Evolutionary conservation across 92 coral and sea anemone species (phyloP), one percentile per base, ranked within the genome.

Genomic region (Umimayanthus chanpuru): DNA sequence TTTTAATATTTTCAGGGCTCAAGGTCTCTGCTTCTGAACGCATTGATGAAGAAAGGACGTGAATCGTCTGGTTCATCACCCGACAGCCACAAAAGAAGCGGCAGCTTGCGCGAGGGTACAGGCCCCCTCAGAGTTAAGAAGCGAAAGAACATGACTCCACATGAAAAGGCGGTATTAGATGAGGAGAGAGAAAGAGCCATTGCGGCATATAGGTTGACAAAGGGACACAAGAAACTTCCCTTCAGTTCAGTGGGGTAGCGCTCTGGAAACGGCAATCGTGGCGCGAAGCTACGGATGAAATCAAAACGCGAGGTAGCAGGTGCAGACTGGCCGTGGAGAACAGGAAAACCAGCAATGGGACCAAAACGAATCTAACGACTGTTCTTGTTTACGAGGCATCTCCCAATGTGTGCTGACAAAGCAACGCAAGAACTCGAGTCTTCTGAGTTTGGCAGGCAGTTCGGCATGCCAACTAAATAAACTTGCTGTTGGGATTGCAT

Each of bases 141-240:
- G 88, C 91, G 98, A 58, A 97, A 95, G 88, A 92, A 95, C 68
- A 97, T 97, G 99, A 85, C 96, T 29, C 87, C 91, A 25, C 70
- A 81, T 44, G 98, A 97, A 67, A 94, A 89, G 14, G 92, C 84
- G 23, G 66, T 44, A 39, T 82, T 94, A 53, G 98, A 95, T 85
- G 89, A 92, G 88, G 98, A 93, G 73, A 92, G 98, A 77, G 90
- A 92, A 71, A 88, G 92, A 29, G 96, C 87, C 44, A 95, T 95
- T 67, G 86, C 87, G 56, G 92, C 95, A 2, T 95, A 95, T 82
- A 93, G 96, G 47, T 15, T 80, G 74, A 28, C 95, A 40, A 94
- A 94, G 82, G 91, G 91, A 83, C 83, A 93, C 64, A 83, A 15
- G 78, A 70, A 71, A 47, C 66, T 83, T 26, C 76, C 38, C 1